Evolutionary conservation across 2,113 vertebrate genomes (phyloP), one percentile per base, ranked within the genome.

Genomic region (Phodopus roborovskii): DNA sequence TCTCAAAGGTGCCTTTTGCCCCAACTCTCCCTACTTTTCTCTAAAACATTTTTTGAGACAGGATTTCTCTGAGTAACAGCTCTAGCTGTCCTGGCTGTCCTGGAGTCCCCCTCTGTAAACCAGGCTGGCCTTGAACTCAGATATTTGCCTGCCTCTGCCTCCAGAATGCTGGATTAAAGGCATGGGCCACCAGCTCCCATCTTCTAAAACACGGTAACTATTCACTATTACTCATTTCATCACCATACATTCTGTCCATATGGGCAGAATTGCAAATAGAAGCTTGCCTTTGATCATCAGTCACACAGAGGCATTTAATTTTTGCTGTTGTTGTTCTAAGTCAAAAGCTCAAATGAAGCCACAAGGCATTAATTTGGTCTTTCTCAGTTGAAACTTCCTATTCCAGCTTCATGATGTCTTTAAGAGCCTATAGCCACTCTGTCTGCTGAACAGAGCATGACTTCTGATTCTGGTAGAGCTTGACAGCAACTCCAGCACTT

Each of bases 281-380:
- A 94, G 64, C 39, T 81, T 53, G n/a, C 50, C n/a, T 10, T 7
- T 36, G 30, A 45, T 93, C 16, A n/a, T 9, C 33, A 66, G n/a
- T 45, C 75, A 7, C 3, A 62, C 36, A 12, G 28, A 60, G 71
- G 70, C 50, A 48, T 30, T 20, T 5, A 77, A 92, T 84, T 42
- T 30, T 36, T 0, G n/a, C 0, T 95, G 68, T 93, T 75, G 58
- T 53, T 92, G 62, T 71, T 48, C 39, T 5, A 42, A 92, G 77
- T 88, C 58, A 85, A 86, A 91, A 93, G 60, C 45, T 84, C 64
- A 79, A 60, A 39, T 10, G 42, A 85, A 87, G 45, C 53, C 33
- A 78, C 4, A 33, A 92, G 77, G 70, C 62, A 78, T 95, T 93
- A 39, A 90, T 93, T 78, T 74, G 78, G 71, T 62, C 39, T 74